phyloP scores from a whole-genome alignment of 2,888 invertebrate genomes.

The Saturnia pavonia region DNA sequence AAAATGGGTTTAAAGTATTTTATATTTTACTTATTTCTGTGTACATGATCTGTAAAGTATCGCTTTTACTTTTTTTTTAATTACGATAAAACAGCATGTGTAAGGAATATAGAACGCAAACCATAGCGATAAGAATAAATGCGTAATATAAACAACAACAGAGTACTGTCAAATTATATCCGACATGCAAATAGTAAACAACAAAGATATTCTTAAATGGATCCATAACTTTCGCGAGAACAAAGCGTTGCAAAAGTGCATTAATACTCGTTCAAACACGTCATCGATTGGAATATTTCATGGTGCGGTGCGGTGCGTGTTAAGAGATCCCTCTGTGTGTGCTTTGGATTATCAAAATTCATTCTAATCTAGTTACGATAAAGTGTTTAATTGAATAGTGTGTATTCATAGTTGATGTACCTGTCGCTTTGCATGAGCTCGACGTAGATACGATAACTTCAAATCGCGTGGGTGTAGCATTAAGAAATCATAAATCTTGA shows the following conservation, averaged over 20 bases:
- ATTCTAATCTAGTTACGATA: constrained; percentile 24
- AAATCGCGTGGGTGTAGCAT: constrained; percentile 66
- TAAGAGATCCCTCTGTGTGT: neutral
- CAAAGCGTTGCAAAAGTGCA: constrained; percentile 47
- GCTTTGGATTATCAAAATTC: neutral
- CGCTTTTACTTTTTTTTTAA: neutral
- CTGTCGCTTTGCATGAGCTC: constrained; percentile 45
- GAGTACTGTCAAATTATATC: neutral
- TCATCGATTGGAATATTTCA: constrained; percentile 52
- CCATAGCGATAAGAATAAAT: constrained; percentile 31
- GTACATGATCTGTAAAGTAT: neutral
- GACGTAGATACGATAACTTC: constrained; percentile 44
- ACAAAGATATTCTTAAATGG: neutral
- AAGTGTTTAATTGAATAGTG: constrained; percentile 23
- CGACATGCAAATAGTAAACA: neutral
- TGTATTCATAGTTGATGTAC: constrained; percentile 37
- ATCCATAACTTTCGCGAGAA: constrained; percentile 39
- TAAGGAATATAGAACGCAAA: constrained; percentile 9
- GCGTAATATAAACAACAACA: constrained; percentile 15
- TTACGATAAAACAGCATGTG: neutral
- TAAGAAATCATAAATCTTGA: constrained; percentile 72
- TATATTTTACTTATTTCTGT: neutral
- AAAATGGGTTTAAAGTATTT: neutral
- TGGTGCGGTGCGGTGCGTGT: constrained; percentile 40
- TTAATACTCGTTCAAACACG: constrained; percentile 57